Evolutionary conservation across 2,797 vertebrate species (phyloP).

Genomic region (Ficedula albicollis): DNA sequence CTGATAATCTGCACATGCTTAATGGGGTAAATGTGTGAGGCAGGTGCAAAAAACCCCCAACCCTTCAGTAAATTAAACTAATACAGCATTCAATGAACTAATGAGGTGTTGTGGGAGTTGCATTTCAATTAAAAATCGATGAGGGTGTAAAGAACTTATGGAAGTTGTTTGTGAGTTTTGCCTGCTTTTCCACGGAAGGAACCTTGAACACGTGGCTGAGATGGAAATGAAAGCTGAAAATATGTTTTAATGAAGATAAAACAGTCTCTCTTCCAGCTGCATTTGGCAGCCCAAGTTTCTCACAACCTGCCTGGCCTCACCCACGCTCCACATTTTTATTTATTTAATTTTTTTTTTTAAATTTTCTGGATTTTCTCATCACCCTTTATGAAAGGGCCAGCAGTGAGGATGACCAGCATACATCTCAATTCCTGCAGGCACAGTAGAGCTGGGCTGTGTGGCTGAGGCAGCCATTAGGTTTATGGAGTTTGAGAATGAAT

Average conservation of each 20-base stretch:
- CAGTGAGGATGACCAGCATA: neutral
- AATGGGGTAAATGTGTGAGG: constrained; percentile 42
- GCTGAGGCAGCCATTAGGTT: neutral
- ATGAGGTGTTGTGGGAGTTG: constrained; percentile 49
- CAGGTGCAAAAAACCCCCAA: constrained; percentile 40
- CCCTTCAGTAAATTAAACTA: constrained; percentile 53
- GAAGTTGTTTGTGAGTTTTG: constrained; percentile 40
- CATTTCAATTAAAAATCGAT: constrained; percentile 59
- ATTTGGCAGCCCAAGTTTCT: neutral
- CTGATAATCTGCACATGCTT: constrained; percentile 17
- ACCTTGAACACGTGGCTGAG: neutral
- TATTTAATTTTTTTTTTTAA: no score
- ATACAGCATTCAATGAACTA: constrained; percentile 48
- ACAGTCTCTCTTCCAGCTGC: neutral
- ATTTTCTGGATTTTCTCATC: neutral
- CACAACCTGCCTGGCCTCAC: neutral
- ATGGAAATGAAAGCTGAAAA: constrained; percentile 4
- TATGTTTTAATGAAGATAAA: neutral
- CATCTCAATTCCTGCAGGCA: constrained; percentile 5
- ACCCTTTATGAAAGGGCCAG: neutral
- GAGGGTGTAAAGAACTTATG: neutral
- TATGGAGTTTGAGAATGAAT: neutral
- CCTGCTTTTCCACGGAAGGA: neutral
- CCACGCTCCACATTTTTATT: neutral
- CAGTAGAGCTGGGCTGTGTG: neutral